phyloP scores from a whole-genome alignment of 2,797 vertebrate genomes.

The Coregonus sp. region DNA sequence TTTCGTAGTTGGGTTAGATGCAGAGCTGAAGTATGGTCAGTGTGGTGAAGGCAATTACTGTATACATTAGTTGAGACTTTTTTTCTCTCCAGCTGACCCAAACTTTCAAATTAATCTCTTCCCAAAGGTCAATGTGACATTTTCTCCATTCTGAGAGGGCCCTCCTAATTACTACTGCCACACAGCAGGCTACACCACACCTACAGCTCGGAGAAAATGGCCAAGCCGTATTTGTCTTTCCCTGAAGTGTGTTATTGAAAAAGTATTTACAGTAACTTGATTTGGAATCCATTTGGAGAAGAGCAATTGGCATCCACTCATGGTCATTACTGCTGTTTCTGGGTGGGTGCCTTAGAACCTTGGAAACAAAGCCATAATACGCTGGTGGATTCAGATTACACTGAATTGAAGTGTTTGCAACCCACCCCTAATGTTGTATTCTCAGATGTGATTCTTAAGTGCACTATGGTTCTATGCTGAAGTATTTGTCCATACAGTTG shows the following conservation, averaged over 20 bases:
- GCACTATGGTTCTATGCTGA: not conserved
- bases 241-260: not conserved
- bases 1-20: slow-evolving; percentile 26
- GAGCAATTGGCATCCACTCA: not conserved
- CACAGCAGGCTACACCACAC: slow-evolving; percentile 45
- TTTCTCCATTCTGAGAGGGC: slow-evolving; percentile 69
- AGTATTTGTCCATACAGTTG: not conserved
- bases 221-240: not conserved
- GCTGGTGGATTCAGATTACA: not conserved
- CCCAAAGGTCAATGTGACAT: slow-evolving; percentile 78
- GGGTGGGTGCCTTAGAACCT: not conserved
- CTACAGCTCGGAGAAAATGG: slow-evolving; percentile 41
- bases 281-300: slow-evolving; percentile 4
- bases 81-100: slow-evolving; percentile 48
- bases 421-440: not conserved
- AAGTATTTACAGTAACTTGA: slow-evolving; percentile 16
- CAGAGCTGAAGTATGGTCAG: slow-evolving; percentile 25
- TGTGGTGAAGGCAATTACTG: slow-evolving; percentile 56
- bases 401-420: not conserved
- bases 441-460: not conserved
- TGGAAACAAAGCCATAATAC: not conserved
- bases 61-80: slow-evolving; percentile 56
- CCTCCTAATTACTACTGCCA: slow-evolving; percentile 66
- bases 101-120: slow-evolving; percentile 63
- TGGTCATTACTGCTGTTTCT: not conserved